These are phyloP conservation scores for Diplodus puntazzo DNA, from an alignment of 2,797 vertebrate genomes.

Conservation along the genomic window DNA sequence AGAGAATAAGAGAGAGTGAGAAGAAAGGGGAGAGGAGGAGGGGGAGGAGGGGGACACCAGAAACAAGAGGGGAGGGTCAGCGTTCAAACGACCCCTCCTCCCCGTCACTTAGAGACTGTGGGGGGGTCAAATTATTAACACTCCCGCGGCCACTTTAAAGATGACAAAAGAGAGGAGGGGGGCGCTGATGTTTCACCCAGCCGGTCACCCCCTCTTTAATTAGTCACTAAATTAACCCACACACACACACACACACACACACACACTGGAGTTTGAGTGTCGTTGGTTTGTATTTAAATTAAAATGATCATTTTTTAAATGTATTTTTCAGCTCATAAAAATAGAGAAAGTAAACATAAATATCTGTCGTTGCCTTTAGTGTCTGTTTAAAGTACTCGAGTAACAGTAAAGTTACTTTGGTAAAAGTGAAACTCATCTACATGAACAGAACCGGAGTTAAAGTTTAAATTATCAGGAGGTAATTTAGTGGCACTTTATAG, in stretches of 20 bases:
- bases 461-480: too few species aligned
- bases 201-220: slow-evolving; percentile 84
- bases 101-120: slow-evolving; percentile 79
- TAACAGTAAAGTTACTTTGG: too few species aligned
- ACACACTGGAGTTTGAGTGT: not conserved
- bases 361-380: too few species aligned
- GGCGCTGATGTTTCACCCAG: slow-evolving; percentile 83
- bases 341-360: too few species aligned
- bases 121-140: slow-evolving; percentile 86
- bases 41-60: slow-evolving; percentile 31
- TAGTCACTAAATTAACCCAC: slow-evolving; percentile 68
- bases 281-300: not conserved
- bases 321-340: too few species aligned
- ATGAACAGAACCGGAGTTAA: too few species aligned
- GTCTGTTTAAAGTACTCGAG: too few species aligned
- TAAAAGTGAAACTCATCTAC: too few species aligned
- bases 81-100: slow-evolving; percentile 73
- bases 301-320: not conserved
- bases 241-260: slow-evolving; percentile 14
- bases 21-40: slow-evolving; percentile 48
- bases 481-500: too few species aligned
- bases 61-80: slow-evolving; percentile 69
- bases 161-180: slow-evolving; percentile 76
- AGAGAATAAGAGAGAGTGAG: slow-evolving; percentile 64
- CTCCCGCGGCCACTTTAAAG: slow-evolving; percentile 87